These are phyloP conservation scores for Hypotaenidia okinawae DNA, from an alignment of 2,797 vertebrate species.

Conservation along the genomic window DNA sequence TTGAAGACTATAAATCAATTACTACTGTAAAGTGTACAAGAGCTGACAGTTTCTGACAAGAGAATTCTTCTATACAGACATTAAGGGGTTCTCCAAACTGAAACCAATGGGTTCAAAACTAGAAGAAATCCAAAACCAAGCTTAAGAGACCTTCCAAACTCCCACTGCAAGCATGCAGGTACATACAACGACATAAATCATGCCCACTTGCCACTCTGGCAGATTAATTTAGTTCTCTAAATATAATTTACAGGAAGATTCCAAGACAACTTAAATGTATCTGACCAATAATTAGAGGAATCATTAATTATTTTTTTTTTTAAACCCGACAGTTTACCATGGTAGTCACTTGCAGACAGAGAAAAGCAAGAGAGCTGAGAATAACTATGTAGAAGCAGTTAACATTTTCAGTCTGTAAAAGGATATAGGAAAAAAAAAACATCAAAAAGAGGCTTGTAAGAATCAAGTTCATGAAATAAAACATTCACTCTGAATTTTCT, in stretches of 20 bases:
- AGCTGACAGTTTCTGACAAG: not conserved
- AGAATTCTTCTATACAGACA: not conserved
- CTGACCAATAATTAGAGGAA: not conserved
- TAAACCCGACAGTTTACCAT: not conserved
- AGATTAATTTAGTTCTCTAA: not conserved
- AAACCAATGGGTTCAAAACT: not conserved
- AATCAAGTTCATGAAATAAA: not conserved
- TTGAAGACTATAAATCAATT: not conserved
- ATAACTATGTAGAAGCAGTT: not conserved
- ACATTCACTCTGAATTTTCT: not conserved
- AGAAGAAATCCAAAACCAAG: not conserved
- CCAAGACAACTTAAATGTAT: not conserved
- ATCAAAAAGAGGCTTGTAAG: not conserved
- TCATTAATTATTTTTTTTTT: not conserved
- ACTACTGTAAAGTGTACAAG: not conserved
- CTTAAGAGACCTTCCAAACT: not conserved
- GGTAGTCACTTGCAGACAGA: not conserved
- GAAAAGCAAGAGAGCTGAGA: not conserved
- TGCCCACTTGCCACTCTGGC: not conserved
- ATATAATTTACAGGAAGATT: not conserved
- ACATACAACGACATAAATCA: not conserved
- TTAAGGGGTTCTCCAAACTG: not conserved
- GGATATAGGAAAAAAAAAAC: not conserved
- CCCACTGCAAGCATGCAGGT: not conserved
- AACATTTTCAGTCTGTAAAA: not conserved